phyloP scores from a whole-genome alignment of 1,140 invertebrate species.

The Calosoma granatense region DNA sequence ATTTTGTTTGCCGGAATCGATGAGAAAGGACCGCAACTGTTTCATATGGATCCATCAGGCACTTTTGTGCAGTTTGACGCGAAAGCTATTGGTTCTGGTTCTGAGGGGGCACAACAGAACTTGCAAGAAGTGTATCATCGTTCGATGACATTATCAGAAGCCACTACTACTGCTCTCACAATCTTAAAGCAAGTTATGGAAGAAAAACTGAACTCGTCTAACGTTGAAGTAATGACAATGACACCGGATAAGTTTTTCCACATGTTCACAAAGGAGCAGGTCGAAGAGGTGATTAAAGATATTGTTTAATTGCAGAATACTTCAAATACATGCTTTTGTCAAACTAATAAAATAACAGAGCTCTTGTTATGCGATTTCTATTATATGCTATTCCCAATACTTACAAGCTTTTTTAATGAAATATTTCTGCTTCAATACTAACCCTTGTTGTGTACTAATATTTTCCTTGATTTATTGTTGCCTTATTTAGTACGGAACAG shows the following conservation, averaged over 20 bases:
- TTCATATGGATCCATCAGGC: constrained; percentile 96
- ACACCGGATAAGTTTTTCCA: constrained; percentile 77
- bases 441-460: not conserved
- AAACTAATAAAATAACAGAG: not conserved
- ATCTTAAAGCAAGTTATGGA: constrained; percentile 99
- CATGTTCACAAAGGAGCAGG: constrained; percentile 83
- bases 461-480: not conserved
- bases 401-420: not conserved
- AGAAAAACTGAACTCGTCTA: constrained; percentile 94
- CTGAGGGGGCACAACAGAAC: constrained; percentile 97
- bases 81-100: constrained; percentile 98
- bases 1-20: constrained; percentile 82
- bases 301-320: constrained; percentile 42
- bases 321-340: not conserved
- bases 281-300: constrained; percentile 81
- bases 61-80: constrained; percentile 97
- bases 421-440: not conserved
- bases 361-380: not conserved
- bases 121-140: constrained; percentile 62
- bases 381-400: not conserved
- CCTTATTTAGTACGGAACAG: too few species aligned
- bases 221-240: constrained; percentile 96
- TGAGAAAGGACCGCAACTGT: constrained; percentile 77
- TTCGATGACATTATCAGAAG: constrained; percentile 93
- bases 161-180: constrained; percentile 80